phyloP scores from a whole-genome alignment of 2,113 vertebrate species.

The Fregetta grallaria region DNA sequence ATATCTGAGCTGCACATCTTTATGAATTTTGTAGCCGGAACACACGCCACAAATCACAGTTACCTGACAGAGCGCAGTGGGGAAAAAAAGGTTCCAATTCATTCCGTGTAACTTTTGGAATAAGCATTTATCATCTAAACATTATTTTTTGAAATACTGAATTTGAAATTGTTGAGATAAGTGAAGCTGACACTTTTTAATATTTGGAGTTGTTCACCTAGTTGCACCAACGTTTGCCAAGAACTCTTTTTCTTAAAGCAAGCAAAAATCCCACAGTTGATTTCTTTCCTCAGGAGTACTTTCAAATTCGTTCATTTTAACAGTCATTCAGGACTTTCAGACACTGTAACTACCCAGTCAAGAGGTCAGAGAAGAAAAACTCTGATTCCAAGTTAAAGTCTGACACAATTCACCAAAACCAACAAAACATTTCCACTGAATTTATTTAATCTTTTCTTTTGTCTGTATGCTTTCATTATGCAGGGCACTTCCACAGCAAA shows the following conservation, averaged over 20 bases:
- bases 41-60: slow-evolving; percentile 9
- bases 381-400: neutral
- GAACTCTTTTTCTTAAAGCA: neutral
- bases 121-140: neutral
- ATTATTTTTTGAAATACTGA: neutral
- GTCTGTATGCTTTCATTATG: neutral
- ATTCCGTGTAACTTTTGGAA: neutral
- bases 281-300: neutral
- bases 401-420: neutral
- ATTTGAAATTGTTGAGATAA: neutral
- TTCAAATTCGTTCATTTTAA: neutral
- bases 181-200: neutral
- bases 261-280: neutral
- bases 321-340: neutral
- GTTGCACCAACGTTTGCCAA: neutral
- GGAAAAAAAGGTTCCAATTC: neutral
- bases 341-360: neutral
- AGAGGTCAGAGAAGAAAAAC: neutral
- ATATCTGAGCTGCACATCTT: neutral
- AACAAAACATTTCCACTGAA: neutral
- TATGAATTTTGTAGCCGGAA: slow-evolving; percentile 14
- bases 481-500: neutral
- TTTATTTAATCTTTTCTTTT: neutral
- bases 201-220: neutral
- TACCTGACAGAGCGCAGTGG: neutral